Conservation (phyloP, 2,797 vertebrate species). For the Sphenopsis melanotis region DNA sequence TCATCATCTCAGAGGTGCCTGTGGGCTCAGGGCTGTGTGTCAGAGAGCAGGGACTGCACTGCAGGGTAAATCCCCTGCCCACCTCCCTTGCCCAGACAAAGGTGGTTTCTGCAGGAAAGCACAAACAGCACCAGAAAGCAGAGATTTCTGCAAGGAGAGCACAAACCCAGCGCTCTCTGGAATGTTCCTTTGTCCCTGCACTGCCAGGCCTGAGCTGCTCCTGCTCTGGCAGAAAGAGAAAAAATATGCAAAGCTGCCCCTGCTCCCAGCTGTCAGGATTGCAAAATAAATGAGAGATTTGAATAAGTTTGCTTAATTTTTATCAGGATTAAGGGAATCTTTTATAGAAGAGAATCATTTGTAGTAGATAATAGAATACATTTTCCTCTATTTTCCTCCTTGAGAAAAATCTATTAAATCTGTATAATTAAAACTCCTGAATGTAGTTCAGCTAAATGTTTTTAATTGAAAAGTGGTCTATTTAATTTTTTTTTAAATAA, state of each 20-base stretch:
- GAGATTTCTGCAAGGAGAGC: rapidly evolving
- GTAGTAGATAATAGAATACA: not conserved
- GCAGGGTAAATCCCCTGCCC: not conserved
- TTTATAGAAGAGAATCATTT: not conserved
- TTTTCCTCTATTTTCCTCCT: not conserved
- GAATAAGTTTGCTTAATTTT: conserved; percentile 25
- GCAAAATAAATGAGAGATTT: not conserved
- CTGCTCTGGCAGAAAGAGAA: not conserved
- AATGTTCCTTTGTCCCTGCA: not conserved
- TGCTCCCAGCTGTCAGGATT: not conserved
- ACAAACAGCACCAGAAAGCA: not conserved
- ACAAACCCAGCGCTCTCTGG: not conserved
- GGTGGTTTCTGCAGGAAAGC: not conserved
- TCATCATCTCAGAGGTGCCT: not conserved
- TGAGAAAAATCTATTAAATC: conserved; percentile 4
- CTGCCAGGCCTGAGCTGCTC: not conserved
- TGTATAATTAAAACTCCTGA: conserved; percentile 14
- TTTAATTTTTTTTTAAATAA: not conserved
- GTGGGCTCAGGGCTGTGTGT: not conserved
- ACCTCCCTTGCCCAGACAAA: no score
- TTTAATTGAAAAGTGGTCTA: not conserved
- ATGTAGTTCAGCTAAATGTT: not conserved
- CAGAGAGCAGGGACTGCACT: not conserved
- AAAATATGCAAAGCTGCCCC: conserved; percentile 16
- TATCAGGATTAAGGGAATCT: not conserved